Evolutionary conservation across 1,140 invertebrate genomes (phyloP), one percentile per base, ranked within the genome.

Genomic region (Panagrolaimus sp.): DNA sequence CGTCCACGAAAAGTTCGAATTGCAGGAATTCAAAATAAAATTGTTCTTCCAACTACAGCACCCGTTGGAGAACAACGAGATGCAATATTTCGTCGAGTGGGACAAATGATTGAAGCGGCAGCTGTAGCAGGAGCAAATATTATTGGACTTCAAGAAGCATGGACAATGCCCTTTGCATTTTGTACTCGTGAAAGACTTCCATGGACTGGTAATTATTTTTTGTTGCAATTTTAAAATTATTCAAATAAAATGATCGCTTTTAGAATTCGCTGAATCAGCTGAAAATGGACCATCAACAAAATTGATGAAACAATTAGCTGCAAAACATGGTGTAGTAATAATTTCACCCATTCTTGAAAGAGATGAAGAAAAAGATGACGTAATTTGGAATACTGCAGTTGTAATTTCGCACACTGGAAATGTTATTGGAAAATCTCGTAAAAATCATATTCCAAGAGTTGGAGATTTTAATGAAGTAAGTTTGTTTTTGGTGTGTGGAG

Each of bases 131-230:
- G 88, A 38, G 93, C 91, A 14, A 96, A 98, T 82, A 87, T 99
- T 44, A 74, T 98, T 31, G 96, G 95, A 83, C 87, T 97, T 38
- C 95, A 98, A 85, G 96, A 99, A 86, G 90, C 92, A 9, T 98
- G 95, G 95, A 89, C 76, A 11, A 98, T 98, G 95, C 96, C 96
- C 8, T 99, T 98, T 87, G 92, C 91, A 0, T 98, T 99, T 84
- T 98, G 94, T 82, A 98, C 96, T 0, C 86, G 96, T 57, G 96
- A 98, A 85, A 93, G 94, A 83, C 87, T 89, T 70, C 95, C 94
- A 0, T 98, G 95, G 95, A 51, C 14, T 51, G 31, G 31, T 38
- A 38, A 38, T 38, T n/a, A n/a, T n/a, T 38, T 38, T 4, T 38
- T 38, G 31, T 38, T 7, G n/a, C n/a, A n/a, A n/a, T n/a, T n/a